Base-by-base conservation (phyloP, 2,797 vertebrate genomes). In the Triplophysa bombifrons region DNA sequence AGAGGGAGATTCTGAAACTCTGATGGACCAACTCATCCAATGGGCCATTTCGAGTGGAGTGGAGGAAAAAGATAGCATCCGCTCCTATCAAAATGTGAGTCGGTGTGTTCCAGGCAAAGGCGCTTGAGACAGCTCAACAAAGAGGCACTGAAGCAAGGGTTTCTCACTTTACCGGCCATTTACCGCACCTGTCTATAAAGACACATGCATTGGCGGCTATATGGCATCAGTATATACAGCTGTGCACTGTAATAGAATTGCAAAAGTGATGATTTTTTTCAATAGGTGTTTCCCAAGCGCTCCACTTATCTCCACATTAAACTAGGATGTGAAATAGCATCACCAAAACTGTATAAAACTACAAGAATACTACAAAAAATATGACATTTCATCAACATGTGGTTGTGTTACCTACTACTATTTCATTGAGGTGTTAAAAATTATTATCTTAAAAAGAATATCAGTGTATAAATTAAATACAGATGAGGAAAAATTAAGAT, bases 11-110 rank as follows among this genome's bases (percentile, higher is more conserved):
- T 88, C 85, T 89, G 68, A 85, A 80, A 82, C 71, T 91, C 89
- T 84, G 83, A 91, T 91, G 89, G 87, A 88, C 88, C 84, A 86
- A 84, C 89, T 91, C 91, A 90, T 90, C 86, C 89, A 70, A 76
- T 74, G 84, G 88, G 73, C 84, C 84, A 85, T 83, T 83, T 82
- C 78, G 77, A 76, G 79, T 56, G 38, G 79, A 69, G 80, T 60
- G 81, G 51, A 71, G 77, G 66, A 58, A 80, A 76, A 66, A 68
- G 66, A 68, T 61, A 65, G 74, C 61, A 78, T 46, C 38, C 69
- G 70, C 17, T 77, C 38, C 78, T 20, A 80, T 75, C 65, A 72
- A 82, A 83, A 74, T 53, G 58, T 53, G 64, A 79, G 50, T 27
- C 70, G 44, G 41, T 30, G 19, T 78, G 65, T 76, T 80, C 66